A percentile compares a stretch with the other conserved stretches of the same genome.
Conservation (phyloP, 2,888 invertebrate genomes). For the Thelaira solivaga region DNA sequence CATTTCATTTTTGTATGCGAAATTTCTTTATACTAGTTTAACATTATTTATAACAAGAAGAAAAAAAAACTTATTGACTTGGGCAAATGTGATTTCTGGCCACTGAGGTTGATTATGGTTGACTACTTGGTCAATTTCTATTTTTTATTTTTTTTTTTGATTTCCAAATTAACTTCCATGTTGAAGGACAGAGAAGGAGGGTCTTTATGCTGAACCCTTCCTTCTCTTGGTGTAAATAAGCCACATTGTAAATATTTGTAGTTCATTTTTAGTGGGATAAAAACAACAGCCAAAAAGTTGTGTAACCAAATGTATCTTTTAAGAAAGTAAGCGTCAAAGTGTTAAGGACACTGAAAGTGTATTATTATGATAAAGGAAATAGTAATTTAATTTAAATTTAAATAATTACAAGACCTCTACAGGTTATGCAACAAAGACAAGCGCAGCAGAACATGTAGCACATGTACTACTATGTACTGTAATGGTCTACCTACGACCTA, state of each 20-base stretch:
- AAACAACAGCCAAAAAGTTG: neutral
- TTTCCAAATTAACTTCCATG: slow-evolving; percentile 43
- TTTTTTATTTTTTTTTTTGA: slow-evolving; percentile 23
- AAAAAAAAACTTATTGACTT: slow-evolving; percentile 59
- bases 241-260: slow-evolving; percentile 60
- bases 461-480: too few species aligned
- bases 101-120: slow-evolving; percentile 75
- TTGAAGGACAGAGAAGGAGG: too few species aligned
- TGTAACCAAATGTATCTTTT: slow-evolving; percentile 47
- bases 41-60: too few species aligned
- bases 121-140: slow-evolving; percentile 64
- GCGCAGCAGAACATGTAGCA: too few species aligned
- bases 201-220: slow-evolving; percentile 17
- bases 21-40: slow-evolving; percentile 24
- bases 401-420: too few species aligned
- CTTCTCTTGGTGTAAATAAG: slow-evolving; percentile 58
- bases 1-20: too few species aligned
- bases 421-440: too few species aligned
- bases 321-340: neutral
- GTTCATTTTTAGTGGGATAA: neutral
- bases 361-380: neutral
- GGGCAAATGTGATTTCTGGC: slow-evolving; percentile 73
- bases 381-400: too few species aligned
- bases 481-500: too few species aligned
- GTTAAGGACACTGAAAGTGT: neutral